Conservation (phyloP, 2,888 invertebrate genomes). For the Scrobipalpa costella region DNA sequence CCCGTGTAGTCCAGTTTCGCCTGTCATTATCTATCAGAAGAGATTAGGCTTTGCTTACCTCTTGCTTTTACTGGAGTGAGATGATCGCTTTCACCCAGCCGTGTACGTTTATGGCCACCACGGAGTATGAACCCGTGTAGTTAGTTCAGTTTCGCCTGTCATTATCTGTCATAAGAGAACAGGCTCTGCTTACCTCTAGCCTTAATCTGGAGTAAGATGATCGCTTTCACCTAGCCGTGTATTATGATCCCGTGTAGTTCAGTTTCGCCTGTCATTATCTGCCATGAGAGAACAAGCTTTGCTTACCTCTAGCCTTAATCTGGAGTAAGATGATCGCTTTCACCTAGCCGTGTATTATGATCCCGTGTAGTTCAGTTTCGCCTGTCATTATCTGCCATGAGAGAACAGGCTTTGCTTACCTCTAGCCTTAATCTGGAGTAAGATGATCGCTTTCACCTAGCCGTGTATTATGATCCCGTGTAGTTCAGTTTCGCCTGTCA, state of each 20-base stretch:
- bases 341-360: slow-evolving; percentile 92
- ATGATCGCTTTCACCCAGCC: slow-evolving; percentile 93
- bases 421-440: slow-evolving; percentile 91
- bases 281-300: too few species aligned
- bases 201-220: slow-evolving; percentile 92
- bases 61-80: slow-evolving; percentile 91
- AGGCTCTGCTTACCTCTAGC: slow-evolving; percentile 86
- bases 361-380: slow-evolving; percentile 92
- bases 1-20: slow-evolving; percentile 93
- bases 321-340: slow-evolving; percentile 93
- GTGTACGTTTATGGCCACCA: slow-evolving; percentile 91
- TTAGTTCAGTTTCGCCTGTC: background rate
- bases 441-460: slow-evolving; percentile 92
- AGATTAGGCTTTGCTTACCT: too few species aligned
- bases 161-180: too few species aligned
- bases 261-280: slow-evolving; percentile 85
- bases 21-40: too few species aligned
- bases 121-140: slow-evolving; percentile 83
- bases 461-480: slow-evolving; percentile 93
- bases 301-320: slow-evolving; percentile 89
- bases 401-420: too few species aligned
- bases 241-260: slow-evolving; percentile 93
- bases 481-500: slow-evolving; percentile 91
- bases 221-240: slow-evolving; percentile 92
- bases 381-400: slow-evolving; percentile 76